Conservation (phyloP, 2,797 vertebrate species). For the Gastrophryne carolinensis region DNA sequence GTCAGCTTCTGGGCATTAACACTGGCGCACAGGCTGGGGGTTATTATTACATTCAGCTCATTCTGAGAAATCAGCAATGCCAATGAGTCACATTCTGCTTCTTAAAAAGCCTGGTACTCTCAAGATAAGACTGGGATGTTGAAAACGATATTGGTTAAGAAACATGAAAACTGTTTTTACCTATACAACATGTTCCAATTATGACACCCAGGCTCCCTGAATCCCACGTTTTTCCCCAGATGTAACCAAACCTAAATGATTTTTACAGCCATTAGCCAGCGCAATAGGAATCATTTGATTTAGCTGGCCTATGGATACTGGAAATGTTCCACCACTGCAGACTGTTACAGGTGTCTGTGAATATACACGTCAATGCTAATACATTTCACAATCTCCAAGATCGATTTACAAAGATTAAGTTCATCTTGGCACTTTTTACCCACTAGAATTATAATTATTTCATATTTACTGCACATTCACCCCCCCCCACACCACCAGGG, state of each 20-base stretch:
- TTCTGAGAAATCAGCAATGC: neutral
- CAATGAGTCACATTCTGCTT: neutral
- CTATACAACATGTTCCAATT: neutral
- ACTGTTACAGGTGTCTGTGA: neutral
- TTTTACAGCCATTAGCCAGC: neutral
- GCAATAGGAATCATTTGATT: neutral
- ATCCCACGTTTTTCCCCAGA: neutral
- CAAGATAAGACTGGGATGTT: neutral
- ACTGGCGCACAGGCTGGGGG: neutral
- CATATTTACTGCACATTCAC: too few relatives aligned
- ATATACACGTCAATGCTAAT: too few relatives aligned
- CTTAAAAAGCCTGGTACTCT: neutral
- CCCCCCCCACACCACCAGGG: too few relatives aligned
- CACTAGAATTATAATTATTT: too few relatives aligned
- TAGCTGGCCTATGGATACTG: neutral
- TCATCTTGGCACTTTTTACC: too few relatives aligned
- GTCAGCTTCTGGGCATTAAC: neutral
- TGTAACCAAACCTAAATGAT: neutral
- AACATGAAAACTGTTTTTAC: too few relatives aligned
- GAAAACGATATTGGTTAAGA: neutral
- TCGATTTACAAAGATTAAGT: too few relatives aligned
- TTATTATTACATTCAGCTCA: neutral
- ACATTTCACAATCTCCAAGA: too few relatives aligned
- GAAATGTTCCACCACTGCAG: neutral
- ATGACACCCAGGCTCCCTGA: neutral